These are phyloP conservation scores for Rhogogaster chlorosoma DNA, from an alignment of 2,888 invertebrate genomes.

Conservation along the genomic window DNA sequence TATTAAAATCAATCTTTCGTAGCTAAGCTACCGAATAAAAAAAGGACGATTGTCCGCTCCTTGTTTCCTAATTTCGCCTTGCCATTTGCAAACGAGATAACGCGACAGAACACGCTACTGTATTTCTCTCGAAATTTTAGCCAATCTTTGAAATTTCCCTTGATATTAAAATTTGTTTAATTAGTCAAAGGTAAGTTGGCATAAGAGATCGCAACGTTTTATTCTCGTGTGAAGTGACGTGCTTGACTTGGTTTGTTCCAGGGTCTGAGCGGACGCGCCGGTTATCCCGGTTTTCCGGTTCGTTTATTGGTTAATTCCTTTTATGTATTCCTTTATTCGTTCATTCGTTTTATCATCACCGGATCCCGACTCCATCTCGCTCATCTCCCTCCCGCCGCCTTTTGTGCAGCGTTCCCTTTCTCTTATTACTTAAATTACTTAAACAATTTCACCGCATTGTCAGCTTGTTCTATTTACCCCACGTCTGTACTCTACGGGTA, in stretches of 20 bases:
- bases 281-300: constrained; percentile 82
- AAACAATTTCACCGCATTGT: constrained; percentile 26
- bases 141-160: background rate
- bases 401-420: constrained; percentile 34
- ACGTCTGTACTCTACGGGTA: background rate
- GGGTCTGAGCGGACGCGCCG: constrained; percentile 80
- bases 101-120: background rate
- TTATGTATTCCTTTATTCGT: constrained; percentile 51
- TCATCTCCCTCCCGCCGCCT: constrained; percentile 4
- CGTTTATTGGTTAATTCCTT: constrained; percentile 69
- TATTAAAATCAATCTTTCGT: background rate
- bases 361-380: background rate
- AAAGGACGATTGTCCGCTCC: too few species aligned
- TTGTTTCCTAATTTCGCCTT: background rate
- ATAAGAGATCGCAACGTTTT: constrained; percentile 7
- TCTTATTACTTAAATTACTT: constrained; percentile 38
- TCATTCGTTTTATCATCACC: constrained; percentile 53
- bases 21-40: background rate
- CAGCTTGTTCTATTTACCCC: constrained; percentile 7
- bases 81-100: background rate
- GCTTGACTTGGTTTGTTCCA: constrained; percentile 77
- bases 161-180: background rate
- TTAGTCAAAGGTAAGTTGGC: constrained; percentile 25
- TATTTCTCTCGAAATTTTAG: background rate
- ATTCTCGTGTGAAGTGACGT: constrained; percentile 51